Conservation (phyloP, 2,888 invertebrate species). For the Caenorhabditis angaria region DNA sequence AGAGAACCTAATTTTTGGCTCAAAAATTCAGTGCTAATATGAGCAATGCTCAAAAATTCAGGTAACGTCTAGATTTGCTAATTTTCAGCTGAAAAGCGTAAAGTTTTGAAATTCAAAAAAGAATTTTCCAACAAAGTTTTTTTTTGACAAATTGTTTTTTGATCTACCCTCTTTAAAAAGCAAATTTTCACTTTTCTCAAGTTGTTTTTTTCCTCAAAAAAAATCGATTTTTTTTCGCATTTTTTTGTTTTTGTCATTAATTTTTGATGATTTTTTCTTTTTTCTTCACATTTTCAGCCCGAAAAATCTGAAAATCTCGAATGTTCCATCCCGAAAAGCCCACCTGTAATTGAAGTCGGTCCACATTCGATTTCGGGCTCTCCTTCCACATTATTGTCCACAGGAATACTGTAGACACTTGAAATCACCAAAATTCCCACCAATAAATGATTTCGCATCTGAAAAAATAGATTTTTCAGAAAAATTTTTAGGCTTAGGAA, state of each 20-base stretch:
- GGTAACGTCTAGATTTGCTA: too few species aligned
- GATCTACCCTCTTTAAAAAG: too few species aligned
- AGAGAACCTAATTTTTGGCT: too few species aligned
- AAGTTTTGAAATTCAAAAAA: too few species aligned
- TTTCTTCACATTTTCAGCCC: too few species aligned
- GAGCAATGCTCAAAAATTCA: too few species aligned
- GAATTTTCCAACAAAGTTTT: background rate
- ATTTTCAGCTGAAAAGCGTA: too few species aligned
- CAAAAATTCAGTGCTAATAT: too few species aligned
- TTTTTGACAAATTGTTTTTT: conserved; percentile 6
- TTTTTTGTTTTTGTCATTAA: conserved; percentile 9
- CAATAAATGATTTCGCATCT: conserved; percentile 9
- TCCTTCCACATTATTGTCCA: conserved; percentile 71
- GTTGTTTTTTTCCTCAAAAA: background rate
- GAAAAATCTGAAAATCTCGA: too few species aligned
- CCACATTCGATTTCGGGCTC: conserved; percentile 73
- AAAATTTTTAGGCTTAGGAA: too few species aligned
- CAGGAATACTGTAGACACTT: conserved; percentile 61
- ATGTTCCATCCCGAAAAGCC: conserved; percentile 28
- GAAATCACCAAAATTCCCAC: conserved; percentile 18
- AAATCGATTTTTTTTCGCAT: background rate
- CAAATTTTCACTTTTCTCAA: too few species aligned
- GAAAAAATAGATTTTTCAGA: background rate
- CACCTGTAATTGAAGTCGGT: conserved; percentile 68
- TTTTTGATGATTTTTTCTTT: too few species aligned